Evolutionary conservation across 2,888 invertebrate species (phyloP), one percentile per base, ranked within the genome.

Genomic region (Resseliella maxima): DNA sequence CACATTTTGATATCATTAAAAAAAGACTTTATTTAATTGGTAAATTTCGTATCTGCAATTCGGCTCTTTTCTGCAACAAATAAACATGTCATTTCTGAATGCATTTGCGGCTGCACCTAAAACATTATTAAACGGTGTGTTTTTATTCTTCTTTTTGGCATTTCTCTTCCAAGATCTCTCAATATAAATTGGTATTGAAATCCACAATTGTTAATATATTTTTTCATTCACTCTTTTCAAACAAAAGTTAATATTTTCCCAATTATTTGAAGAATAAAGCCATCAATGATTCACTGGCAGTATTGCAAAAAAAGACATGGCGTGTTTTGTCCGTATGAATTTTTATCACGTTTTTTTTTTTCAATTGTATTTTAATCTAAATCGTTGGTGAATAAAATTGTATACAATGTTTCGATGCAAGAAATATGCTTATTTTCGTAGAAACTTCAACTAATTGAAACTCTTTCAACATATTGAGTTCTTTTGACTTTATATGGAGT

Each of bases 1-100:
- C 12, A 59, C 31, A 72, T 72, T 72, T n/a, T 72, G 10, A 72
- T 31, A 72, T 72, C 72, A 72, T 72, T 72, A 72, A 72, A 72
- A 50, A 50, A 31, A 59, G 27, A 31, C 15, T 72, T 27, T 31
- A 8, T 31, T 72, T 72, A 72, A 72, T 72, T 72, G 31, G 72
- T 35, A 31, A 72, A 72, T 72, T 72, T 72, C 72, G 72, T 72
- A 35, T 31, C 31, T 31, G 31, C 72, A 72, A 21, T 72, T 72
- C 72, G 72, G 72, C 72, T 72, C 31, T 15, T 72, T 72, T 72
- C 72, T 72, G 31, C 35, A 31, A 10, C 31, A 72, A 72, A 31
- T 10, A 72, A 72, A 72, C 72, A 12, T 72, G 15, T 31, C 1
- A 72, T 72, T 72, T 31, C 31, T 31, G 35, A 72, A 31, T 72